Conservation (phyloP, 2,888 invertebrate genomes). For the Tromatobia lineatoria region DNA sequence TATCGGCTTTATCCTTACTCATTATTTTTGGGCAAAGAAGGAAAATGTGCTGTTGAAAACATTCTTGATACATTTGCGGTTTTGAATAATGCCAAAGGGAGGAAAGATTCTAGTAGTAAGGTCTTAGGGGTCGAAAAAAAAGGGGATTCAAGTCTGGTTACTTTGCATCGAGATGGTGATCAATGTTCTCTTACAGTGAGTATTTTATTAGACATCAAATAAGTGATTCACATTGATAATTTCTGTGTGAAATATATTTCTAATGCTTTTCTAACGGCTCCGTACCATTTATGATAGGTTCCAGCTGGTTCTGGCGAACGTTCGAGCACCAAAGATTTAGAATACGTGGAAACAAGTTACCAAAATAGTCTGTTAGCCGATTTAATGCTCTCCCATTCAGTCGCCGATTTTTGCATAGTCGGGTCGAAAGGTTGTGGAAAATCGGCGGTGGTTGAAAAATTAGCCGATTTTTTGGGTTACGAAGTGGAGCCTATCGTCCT, state of each 20-base stretch:
- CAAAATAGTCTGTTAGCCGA: constrained; percentile 93
- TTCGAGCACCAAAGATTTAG: constrained; percentile 60
- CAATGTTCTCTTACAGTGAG: constrained; percentile 75
- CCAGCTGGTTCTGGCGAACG: constrained; percentile 75
- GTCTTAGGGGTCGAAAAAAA: constrained; percentile 76
- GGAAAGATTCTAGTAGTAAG: constrained; percentile 63
- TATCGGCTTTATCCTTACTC: constrained; percentile 94
- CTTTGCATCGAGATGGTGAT: constrained; percentile 85
- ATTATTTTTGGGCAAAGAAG: constrained; percentile 92
- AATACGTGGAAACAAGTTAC: constrained; percentile 91
- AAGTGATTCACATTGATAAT: background rate
- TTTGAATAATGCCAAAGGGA: constrained; percentile 57
- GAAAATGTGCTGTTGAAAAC: constrained; percentile 90
- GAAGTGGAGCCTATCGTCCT: constrained; percentile 95
- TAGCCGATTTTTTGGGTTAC: constrained; percentile 92
- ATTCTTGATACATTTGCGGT: constrained; percentile 90
- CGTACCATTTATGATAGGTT: constrained; percentile 75
- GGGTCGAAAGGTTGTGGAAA: constrained; percentile 98
- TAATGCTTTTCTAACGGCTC: background rate
- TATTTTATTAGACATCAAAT: constrained; percentile 7
- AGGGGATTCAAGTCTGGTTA: constrained; percentile 84
- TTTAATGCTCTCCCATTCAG: constrained; percentile 92
- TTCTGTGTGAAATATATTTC: no score
- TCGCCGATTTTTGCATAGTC: constrained; percentile 95
- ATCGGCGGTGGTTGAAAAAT: constrained; percentile 91